Conservation (phyloP, 2,888 invertebrate genomes). For the Ectemnius continuus region DNA sequence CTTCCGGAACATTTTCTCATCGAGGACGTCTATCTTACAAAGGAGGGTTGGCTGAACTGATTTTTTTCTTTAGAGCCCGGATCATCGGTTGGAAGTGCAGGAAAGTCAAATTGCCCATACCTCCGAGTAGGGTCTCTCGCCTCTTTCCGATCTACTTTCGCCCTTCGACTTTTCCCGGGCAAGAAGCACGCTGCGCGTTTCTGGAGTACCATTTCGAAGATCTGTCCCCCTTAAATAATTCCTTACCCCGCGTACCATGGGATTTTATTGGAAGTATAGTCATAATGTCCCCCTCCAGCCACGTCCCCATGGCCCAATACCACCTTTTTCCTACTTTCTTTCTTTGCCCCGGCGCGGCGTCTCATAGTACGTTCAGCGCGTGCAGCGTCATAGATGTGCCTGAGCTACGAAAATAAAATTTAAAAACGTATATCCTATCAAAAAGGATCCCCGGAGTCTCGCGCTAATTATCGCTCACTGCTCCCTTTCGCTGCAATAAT, state of each 20-base stretch:
- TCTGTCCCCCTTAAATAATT: slow-evolving; percentile 56
- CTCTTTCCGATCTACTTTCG: too few species aligned
- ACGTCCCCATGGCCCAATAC: not conserved
- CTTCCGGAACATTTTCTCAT: slow-evolving; percentile 42
- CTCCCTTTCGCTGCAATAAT: too few species aligned
- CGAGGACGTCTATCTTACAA: slow-evolving; percentile 22
- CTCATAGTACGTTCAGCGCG: slow-evolving; percentile 45
- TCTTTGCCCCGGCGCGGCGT: slow-evolving; percentile 36
- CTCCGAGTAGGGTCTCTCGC: slow-evolving; percentile 24
- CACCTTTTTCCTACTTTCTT: slow-evolving; percentile 26
- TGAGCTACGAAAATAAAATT: too few species aligned
- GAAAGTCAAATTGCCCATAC: slow-evolving; percentile 56
- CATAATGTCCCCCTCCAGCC: slow-evolving; percentile 41
- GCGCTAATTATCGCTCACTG: not conserved
- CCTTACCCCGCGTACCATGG: slow-evolving; percentile 34
- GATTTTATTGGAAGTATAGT: slow-evolving; percentile 50
- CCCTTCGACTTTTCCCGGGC: slow-evolving; percentile 26
- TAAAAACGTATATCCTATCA: too few species aligned
- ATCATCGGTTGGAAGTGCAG: slow-evolving; percentile 51
- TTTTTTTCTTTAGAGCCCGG: slow-evolving; percentile 47
- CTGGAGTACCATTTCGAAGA: slow-evolving; percentile 34
- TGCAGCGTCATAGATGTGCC: not conserved
- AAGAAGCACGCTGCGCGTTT: not conserved
- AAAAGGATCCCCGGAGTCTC: too few species aligned
- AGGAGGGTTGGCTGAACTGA: slow-evolving; percentile 41